phyloP scores from a whole-genome alignment of 2,888 invertebrate species.

The Calameuta pallipes region DNA sequence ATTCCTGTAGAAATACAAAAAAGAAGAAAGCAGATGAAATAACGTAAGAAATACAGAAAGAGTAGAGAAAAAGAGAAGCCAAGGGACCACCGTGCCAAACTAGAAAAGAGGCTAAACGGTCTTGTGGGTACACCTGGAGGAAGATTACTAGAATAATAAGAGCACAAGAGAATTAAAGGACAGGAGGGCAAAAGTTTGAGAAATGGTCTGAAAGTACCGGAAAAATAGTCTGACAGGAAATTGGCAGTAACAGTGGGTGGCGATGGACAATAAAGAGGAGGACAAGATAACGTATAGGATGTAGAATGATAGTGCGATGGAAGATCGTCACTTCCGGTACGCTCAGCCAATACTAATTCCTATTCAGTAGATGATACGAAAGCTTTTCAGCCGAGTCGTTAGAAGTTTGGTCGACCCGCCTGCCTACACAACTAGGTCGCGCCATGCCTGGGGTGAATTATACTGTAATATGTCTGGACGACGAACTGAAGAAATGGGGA shows the following conservation, averaged over 20 bases:
- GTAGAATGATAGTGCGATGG: background rate
- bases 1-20: conserved; percentile 80
- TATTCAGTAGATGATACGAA: background rate
- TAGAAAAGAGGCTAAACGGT: background rate
- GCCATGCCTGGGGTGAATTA: background rate
- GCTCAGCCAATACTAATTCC: background rate
- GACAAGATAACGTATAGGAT: background rate
- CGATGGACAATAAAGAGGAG: background rate
- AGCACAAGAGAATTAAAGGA: background rate
- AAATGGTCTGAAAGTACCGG: background rate
- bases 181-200: background rate
- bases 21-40: conserved; percentile 1
- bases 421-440: background rate
- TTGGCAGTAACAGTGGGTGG: background rate
- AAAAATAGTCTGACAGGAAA: background rate
- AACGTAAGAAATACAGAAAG: background rate
- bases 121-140: background rate
- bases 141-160: background rate
- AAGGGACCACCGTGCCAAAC: background rate
- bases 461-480: background rate
- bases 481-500: background rate
- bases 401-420: background rate
- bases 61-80: background rate
- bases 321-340: background rate
- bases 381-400: background rate